Evolutionary conservation across 2,797 vertebrate species (phyloP).

Genomic region (Todus mexicanus): DNA sequence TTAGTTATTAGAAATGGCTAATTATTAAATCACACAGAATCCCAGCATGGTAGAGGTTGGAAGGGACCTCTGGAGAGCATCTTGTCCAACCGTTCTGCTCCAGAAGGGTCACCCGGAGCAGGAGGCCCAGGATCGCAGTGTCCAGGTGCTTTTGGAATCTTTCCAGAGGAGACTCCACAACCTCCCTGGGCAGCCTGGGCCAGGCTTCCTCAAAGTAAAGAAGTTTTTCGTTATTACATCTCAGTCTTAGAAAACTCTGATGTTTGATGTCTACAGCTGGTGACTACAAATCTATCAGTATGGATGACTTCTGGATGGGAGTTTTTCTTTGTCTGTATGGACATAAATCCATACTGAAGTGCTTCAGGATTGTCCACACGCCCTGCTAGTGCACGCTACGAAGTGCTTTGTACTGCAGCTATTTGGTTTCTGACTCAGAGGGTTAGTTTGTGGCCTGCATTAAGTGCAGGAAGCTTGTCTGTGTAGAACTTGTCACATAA

Average conservation of each 20-base stretch:
- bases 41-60: background rate
- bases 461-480: background rate
- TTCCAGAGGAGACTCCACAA: background rate
- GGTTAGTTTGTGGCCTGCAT: background rate
- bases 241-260: background rate
- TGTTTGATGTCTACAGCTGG: background rate
- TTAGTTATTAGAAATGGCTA: background rate
- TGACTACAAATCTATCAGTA: background rate
- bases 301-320: background rate
- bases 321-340: background rate
- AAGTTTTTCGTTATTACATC: background rate
- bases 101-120: background rate
- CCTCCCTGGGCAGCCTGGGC: background rate
- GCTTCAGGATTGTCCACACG: background rate
- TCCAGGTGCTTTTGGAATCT: background rate
- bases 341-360: background rate
- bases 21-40: background rate
- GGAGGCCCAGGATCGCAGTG: background rate
- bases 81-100: background rate
- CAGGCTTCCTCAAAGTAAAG: background rate
- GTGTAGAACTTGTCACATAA: background rate
- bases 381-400: background rate
- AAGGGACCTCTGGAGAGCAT: background rate
- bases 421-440: background rate
- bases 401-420: background rate